Evolutionary conservation across 2,888 invertebrate genomes (phyloP).

Genomic region (Protodeltote pygarga): DNA sequence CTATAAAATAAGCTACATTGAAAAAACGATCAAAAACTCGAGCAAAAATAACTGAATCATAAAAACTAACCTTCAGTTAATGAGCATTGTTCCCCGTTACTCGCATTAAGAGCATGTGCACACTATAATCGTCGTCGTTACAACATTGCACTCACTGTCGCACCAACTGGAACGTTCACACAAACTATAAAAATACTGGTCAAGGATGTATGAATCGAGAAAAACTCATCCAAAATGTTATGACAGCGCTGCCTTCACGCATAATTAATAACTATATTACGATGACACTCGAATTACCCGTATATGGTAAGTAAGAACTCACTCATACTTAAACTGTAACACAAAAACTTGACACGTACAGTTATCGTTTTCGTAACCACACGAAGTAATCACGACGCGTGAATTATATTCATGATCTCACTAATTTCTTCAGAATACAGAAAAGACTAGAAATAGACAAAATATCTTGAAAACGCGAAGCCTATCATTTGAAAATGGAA

Average conservation of each 20-base stretch:
- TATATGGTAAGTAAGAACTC: neutral
- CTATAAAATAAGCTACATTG: neutral
- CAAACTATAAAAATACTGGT: conserved; percentile 60
- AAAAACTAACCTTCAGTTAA: conserved; percentile 57
- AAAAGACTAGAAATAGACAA: too few species aligned
- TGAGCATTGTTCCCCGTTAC: conserved; percentile 58
- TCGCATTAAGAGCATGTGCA: conserved; percentile 59
- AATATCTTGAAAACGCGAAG: too few species aligned
- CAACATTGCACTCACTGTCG: conserved; percentile 52
- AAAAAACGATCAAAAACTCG: conserved; percentile 15
- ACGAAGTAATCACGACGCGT: conserved; percentile 18
- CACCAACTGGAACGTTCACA: conserved; percentile 55
- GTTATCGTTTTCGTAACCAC: conserved; percentile 24
- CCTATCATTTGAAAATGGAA: too few species aligned
- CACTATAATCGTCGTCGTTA: conserved; percentile 56
- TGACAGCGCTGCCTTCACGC: conserved; percentile 14
- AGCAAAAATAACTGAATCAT: conserved; percentile 25
- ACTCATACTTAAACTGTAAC: conserved; percentile 16
- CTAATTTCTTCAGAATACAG: too few species aligned
- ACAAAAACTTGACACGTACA: conserved; percentile 34
- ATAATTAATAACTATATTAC: conserved; percentile 14
- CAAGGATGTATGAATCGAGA: conserved; percentile 60
- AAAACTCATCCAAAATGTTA: conserved; percentile 45
- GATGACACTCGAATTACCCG: conserved; percentile 7
- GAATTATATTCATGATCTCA: conserved; percentile 41